Percentiles rank a stretch among this genome's conserved stretches.
These are phyloP conservation scores for Platysteira castanea DNA, from an alignment of 2,113 vertebrate genomes.

Conservation along the genomic window DNA sequence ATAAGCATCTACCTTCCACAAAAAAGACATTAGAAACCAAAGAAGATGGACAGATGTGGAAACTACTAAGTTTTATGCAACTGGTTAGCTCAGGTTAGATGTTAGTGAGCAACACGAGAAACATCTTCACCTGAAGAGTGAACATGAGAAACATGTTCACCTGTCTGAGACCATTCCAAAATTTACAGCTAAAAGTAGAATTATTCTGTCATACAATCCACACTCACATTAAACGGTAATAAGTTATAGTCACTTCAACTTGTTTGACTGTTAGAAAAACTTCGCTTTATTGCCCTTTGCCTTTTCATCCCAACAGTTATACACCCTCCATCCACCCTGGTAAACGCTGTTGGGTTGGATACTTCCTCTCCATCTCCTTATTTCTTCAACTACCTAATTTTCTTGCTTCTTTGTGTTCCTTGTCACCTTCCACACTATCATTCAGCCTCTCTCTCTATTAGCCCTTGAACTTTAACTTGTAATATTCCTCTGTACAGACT, in stretches of 20 bases:
- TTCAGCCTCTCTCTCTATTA: neutral
- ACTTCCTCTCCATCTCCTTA: neutral
- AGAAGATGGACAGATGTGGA: neutral
- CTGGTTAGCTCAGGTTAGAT: neutral
- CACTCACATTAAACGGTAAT: accelerated
- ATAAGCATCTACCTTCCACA: neutral
- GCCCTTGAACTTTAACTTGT: neutral
- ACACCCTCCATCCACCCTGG: neutral
- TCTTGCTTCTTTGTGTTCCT: neutral
- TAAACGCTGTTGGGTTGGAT: neutral
- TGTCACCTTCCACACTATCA: neutral
- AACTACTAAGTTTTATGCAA: neutral
- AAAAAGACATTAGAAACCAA: neutral
- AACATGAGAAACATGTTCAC: no score
- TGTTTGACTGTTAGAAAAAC: neutral
- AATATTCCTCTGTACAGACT: neutral
- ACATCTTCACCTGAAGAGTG: neutral
- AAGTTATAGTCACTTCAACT: neutral
- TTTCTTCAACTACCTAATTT: neutral
- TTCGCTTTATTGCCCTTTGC: neutral
- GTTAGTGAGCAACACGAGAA: neutral
- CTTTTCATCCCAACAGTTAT: neutral
- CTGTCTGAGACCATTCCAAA: neutral
- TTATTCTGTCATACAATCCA: neutral
- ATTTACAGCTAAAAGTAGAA: neutral